phyloP scores from a whole-genome alignment of 1,140 invertebrate species.

The honey bee (Apis mellifera) region DNA sequence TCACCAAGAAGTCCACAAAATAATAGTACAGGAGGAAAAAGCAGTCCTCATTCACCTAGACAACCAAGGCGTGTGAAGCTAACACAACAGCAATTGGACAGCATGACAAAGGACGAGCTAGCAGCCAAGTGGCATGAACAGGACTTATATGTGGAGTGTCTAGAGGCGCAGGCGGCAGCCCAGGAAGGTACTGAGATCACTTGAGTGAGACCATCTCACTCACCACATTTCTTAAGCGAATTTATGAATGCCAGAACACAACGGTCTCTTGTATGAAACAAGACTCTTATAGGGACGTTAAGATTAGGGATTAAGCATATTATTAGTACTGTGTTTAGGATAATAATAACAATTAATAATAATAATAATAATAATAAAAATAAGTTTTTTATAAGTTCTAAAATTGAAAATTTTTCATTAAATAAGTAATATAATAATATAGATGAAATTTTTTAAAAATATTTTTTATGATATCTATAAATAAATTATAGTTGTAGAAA shows the following conservation, averaged over 20 bases:
- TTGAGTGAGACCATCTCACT: conserved; percentile 74
- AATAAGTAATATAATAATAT: conserved; percentile 41
- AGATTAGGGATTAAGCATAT: conserved; percentile 61
- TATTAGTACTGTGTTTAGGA: conserved; percentile 63
- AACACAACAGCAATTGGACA: conserved; percentile 80
- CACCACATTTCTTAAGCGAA: conserved; percentile 76
- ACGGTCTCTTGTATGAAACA: conserved; percentile 64
- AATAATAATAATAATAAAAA: conserved; percentile 36
- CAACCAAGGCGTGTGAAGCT: conserved; percentile 78
- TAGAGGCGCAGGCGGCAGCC: conserved; percentile 80
- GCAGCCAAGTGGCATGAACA: conserved; percentile 82
- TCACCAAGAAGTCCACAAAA: conserved; percentile 75
- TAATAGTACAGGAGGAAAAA: conserved; percentile 55
- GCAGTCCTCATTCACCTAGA: conserved; percentile 75
- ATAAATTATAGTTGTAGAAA: conserved; percentile 35
- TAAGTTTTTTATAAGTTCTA: conserved; percentile 54
- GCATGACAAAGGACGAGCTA: conserved; percentile 81
- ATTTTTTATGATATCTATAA: conserved; percentile 36
- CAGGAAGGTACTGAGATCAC: conserved; percentile 82
- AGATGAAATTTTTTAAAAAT: conserved; percentile 44
- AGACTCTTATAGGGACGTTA: conserved; percentile 74
- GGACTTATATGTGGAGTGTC: conserved; percentile 81
- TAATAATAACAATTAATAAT: conserved; percentile 20
- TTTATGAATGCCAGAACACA: conserved; percentile 66
- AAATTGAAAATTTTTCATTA: conserved; percentile 39